Conservation (phyloP, 2,113 vertebrate species). For the Heterocephalus glaber region DNA sequence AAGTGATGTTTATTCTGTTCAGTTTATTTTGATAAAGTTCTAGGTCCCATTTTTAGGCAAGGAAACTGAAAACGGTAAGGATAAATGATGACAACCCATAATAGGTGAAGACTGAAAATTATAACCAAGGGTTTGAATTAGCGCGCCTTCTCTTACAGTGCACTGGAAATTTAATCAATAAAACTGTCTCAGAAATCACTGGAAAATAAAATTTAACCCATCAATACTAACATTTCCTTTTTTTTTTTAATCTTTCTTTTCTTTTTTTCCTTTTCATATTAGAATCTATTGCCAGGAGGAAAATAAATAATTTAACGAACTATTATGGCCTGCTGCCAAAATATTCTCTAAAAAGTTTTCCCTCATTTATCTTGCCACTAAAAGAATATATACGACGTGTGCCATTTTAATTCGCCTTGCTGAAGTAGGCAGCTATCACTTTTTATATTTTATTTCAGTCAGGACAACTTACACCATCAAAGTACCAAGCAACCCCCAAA, state of each 20-base stretch:
- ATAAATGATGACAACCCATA: background rate
- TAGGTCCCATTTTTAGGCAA: background rate
- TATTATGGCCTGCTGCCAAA: background rate
- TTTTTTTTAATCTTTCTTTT: background rate
- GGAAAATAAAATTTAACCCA: background rate
- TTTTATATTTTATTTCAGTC: background rate
- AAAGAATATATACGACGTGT: background rate
- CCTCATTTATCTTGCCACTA: background rate
- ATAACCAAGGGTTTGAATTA: background rate
- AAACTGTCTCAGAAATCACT: background rate
- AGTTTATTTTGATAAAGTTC: background rate
- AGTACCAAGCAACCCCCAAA: background rate
- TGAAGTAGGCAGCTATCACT: background rate
- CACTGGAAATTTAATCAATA: background rate
- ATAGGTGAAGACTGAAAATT: background rate
- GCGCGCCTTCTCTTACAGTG: background rate
- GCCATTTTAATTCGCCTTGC: background rate
- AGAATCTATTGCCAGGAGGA: background rate
- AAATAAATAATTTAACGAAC: conserved; percentile 36
- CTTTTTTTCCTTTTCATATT: background rate
- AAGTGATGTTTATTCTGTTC: background rate
- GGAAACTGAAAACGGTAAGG: background rate
- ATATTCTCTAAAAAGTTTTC: background rate
- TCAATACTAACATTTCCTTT: background rate
- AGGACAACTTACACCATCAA: background rate